Conservation (phyloP, 2,797 vertebrate species). For the Leontopithecus rosalia region DNA sequence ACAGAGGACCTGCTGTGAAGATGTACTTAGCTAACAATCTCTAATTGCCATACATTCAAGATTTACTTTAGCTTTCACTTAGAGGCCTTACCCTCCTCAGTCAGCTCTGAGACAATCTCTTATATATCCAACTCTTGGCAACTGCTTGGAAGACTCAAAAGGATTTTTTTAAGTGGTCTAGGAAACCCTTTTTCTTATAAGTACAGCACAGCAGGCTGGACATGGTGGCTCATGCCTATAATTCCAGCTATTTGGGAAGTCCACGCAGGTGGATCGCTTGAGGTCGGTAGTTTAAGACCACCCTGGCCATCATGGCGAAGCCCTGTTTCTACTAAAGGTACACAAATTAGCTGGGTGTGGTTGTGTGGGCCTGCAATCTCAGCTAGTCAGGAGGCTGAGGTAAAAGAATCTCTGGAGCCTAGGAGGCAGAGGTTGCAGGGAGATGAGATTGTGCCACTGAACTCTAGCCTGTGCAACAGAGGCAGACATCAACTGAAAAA, state of each 20-base stretch:
- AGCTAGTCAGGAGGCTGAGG: not conserved
- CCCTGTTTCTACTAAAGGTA: not conserved
- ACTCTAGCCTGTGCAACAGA: not conserved
- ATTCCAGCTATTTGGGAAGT: not conserved
- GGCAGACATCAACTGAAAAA: not conserved
- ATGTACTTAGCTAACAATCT: no score
- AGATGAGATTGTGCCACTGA: not conserved
- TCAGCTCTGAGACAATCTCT: not conserved
- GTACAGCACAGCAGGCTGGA: not conserved
- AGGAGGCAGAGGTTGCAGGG: not conserved
- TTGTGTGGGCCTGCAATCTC: not conserved
- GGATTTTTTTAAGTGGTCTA: not conserved
- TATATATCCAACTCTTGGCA: not conserved
- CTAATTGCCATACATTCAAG: not conserved
- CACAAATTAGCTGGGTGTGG: not conserved
- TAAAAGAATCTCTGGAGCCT: not conserved
- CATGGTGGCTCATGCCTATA: not conserved
- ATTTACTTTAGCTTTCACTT: not conserved
- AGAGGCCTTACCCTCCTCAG: not conserved
- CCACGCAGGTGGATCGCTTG: not conserved
- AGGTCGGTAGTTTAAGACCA: not conserved
- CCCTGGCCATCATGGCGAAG: not conserved
- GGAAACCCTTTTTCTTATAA: not conserved
- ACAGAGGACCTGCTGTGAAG: not conserved
- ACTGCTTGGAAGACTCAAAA: not conserved